Conservation (phyloP, 2,113 vertebrate genomes). For the Hyperopisus bebe region DNA sequence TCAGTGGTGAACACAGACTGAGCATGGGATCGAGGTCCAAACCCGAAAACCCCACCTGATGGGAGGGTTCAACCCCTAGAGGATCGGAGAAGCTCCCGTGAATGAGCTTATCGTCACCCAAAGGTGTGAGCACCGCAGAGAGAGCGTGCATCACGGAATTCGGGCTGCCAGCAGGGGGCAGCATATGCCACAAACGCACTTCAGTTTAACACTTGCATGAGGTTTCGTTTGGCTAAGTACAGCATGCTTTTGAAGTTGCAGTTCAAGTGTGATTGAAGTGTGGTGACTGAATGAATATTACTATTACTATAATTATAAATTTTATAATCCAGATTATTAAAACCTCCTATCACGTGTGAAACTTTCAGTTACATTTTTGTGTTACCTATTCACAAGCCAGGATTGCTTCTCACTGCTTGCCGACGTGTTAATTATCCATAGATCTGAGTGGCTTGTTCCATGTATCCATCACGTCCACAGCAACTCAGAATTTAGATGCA, state of each 20-base stretch:
- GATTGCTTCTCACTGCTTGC: neutral
- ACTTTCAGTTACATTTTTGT: neutral
- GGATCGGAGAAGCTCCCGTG: neutral
- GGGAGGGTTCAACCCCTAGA: neutral
- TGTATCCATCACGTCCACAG: neutral
- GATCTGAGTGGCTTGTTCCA: neutral
- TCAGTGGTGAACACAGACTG: conserved; percentile 59
- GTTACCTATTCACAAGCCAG: neutral
- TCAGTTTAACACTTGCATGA: neutral
- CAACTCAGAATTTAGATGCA: conserved; percentile 8
- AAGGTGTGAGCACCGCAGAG: neutral
- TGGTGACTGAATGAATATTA: neutral
- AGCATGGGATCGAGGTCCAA: conserved; percentile 41
- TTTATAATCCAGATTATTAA: neutral
- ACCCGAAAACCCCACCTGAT: conserved; percentile 24
- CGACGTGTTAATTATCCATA: neutral
- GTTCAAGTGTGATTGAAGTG: neutral
- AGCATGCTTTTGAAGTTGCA: neutral
- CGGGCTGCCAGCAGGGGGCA: conserved; percentile 14
- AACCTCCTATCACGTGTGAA: neutral
- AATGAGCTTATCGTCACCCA: neutral
- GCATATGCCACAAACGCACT: conserved; percentile 6
- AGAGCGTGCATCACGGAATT: neutral
- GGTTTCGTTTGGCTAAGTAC: neutral
- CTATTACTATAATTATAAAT: neutral